These are phyloP conservation scores for Dascyllus trimaculatus DNA, from an alignment of 2,113 vertebrate species.

Conservation along the genomic window DNA sequence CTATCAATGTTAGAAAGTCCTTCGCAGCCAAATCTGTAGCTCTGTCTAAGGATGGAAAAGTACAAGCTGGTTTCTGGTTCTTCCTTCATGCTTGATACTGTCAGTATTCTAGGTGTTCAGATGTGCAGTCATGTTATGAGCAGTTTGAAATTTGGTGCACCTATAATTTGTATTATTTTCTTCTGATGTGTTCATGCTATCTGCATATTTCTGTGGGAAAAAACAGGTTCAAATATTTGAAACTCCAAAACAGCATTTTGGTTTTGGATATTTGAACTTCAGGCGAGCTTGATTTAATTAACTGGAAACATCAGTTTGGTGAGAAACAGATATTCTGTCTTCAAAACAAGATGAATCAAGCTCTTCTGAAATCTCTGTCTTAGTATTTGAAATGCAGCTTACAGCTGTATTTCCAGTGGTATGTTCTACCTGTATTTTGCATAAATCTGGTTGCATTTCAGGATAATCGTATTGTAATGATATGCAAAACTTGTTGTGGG, in stretches of 20 bases:
- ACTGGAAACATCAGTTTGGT: not conserved
- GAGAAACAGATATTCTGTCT: not conserved
- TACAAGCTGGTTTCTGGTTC: slow-evolving; percentile 1
- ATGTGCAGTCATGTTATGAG: not conserved
- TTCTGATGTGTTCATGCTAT: not conserved
- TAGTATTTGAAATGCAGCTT: not conserved
- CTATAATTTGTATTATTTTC: not conserved
- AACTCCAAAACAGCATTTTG: not conserved
- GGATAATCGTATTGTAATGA: not conserved
- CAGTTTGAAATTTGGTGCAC: not conserved
- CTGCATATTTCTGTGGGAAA: slow-evolving; percentile 1
- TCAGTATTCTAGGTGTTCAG: not conserved
- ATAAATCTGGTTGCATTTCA: not conserved
- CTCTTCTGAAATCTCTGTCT: slow-evolving; percentile 17
- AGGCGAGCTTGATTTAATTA: slow-evolving; percentile 30
- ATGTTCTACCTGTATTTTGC: not conserved
- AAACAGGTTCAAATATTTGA: not conserved
- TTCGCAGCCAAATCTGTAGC: not conserved
- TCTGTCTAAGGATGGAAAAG: rapidly evolving
- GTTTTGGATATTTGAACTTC: slow-evolving; percentile 22
- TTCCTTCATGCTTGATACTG: not conserved
- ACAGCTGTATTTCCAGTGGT: no score
- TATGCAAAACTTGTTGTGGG: not conserved
- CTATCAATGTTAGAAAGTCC: slow-evolving; percentile 16
- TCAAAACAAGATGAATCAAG: not conserved